Percentiles rank a stretch among this genome's conserved stretches.
Evolutionary conservation across 2,797 vertebrate species (phyloP).

Genomic region (Triplophysa yarkandensis): DNA sequence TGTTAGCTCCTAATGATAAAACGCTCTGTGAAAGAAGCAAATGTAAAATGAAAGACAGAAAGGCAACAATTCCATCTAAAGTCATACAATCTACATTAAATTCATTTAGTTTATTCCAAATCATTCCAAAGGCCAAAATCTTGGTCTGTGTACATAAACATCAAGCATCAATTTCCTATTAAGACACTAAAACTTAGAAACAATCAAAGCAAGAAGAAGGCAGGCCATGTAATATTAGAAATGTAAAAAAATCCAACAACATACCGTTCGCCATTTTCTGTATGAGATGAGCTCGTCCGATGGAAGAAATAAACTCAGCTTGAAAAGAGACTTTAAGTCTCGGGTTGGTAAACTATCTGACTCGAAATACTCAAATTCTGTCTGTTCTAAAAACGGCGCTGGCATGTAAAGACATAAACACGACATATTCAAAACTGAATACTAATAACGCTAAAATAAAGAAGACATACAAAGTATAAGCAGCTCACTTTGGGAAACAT

Average conservation of each 20-base stretch:
- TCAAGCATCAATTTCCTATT: neutral
- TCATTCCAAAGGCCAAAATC: neutral
- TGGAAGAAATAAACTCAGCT: constrained; percentile 81
- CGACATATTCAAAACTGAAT: constrained; percentile 70
- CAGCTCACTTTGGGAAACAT: neutral
- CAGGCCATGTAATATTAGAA: neutral
- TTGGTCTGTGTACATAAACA: neutral
- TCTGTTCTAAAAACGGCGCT: constrained; percentile 63
- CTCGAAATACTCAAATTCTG: constrained; percentile 85
- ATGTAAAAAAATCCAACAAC: neutral
- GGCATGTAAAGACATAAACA: constrained; percentile 83
- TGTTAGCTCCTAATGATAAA: neutral
- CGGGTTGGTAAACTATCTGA: constrained; percentile 79
- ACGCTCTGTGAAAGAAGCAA: neutral
- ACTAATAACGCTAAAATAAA: constrained; percentile 39
- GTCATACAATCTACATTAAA: constrained; percentile 50
- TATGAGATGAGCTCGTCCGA: constrained; percentile 84
- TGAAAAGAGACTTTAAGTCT: constrained; percentile 76
- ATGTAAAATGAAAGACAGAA: neutral
- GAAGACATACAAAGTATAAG: neutral
- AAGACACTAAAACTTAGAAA: neutral
- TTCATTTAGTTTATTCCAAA: constrained; percentile 16
- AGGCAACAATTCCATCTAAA: neutral
- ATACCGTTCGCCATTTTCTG: constrained; percentile 79
- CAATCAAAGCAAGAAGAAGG: neutral